Evolutionary conservation across 2,797 vertebrate genomes (phyloP).

Genomic region (Sitta carolinensis): DNA sequence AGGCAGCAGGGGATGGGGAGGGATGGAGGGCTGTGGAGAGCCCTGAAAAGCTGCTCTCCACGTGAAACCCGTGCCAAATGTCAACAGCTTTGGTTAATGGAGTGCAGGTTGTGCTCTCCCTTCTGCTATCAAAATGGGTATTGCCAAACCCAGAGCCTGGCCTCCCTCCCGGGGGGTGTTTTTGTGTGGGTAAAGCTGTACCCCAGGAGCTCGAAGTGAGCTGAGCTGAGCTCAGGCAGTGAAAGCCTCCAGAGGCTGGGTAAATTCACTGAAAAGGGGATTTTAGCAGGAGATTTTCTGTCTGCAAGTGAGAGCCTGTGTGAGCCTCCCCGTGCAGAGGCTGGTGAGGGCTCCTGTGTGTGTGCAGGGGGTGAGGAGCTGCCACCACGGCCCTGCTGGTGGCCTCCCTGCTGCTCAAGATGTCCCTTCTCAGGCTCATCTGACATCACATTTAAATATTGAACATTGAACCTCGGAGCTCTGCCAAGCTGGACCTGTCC

Average conservation of each 20-base stretch:
- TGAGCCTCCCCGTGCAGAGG: fast-evolving
- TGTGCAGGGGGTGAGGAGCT: background rate
- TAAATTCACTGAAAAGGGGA: background rate
- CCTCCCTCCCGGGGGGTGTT: conserved; percentile 4
- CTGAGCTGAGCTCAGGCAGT: background rate
- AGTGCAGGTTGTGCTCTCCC: conserved; percentile 11
- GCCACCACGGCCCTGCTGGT: background rate
- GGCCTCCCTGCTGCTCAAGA: background rate
- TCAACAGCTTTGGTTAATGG: background rate
- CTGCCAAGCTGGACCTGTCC: background rate
- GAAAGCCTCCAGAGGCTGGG: background rate
- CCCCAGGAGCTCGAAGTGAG: conserved; percentile 6
- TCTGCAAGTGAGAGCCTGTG: background rate
- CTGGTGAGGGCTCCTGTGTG: background rate
- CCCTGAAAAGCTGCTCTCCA: background rate
- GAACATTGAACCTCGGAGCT: background rate
- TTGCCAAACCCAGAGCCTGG: background rate
- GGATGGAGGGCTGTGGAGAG: conserved; percentile 44
- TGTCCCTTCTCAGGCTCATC: background rate
- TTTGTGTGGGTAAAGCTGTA: background rate
- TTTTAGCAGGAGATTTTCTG: background rate
- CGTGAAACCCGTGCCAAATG: conserved; percentile 12
- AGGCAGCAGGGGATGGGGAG: conserved; percentile 51
- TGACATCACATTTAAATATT: background rate
- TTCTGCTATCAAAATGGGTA: conserved; percentile 35